Conservation (phyloP, 2,797 vertebrate species). For the Bryconaethiops microstoma region DNA sequence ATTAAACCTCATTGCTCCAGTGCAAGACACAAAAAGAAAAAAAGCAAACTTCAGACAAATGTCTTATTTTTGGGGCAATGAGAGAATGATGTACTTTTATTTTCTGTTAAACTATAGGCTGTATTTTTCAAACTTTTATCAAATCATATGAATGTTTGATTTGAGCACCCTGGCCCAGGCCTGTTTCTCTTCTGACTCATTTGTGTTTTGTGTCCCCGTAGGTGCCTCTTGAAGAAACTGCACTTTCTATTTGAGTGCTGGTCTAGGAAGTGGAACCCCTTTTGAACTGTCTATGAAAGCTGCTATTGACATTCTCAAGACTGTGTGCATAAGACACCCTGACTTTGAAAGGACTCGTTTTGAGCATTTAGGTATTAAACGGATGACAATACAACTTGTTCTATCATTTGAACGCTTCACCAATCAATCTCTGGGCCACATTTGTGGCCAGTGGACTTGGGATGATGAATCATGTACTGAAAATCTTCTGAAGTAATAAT, state of each 20-base stretch:
- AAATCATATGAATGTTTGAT: not conserved
- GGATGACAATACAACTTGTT: not conserved
- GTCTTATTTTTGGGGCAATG: too few species aligned
- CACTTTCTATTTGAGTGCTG: not conserved
- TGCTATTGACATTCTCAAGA: constrained; percentile 45
- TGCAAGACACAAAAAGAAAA: too few species aligned
- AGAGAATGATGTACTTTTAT: too few species aligned
- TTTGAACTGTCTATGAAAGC: constrained; percentile 21
- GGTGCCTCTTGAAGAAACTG: constrained; percentile 43
- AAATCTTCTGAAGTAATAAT: not conserved
- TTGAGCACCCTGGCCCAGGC: not conserved
- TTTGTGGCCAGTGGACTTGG: not conserved
- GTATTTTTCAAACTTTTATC: not conserved
- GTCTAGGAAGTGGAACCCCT: not conserved
- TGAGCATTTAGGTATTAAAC: not conserved
- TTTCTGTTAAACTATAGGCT: too few species aligned
- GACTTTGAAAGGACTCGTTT: not conserved
- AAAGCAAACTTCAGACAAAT: too few species aligned
- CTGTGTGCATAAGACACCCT: constrained; percentile 11
- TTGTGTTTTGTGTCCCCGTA: constrained; percentile 19
- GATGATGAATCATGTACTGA: too few species aligned
- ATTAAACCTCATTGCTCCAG: too few species aligned
- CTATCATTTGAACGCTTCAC: not conserved
- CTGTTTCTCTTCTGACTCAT: not conserved
- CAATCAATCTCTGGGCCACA: not conserved